phyloP scores from a whole-genome alignment of 2,113 vertebrate genomes.

The Vicugna pacos region DNA sequence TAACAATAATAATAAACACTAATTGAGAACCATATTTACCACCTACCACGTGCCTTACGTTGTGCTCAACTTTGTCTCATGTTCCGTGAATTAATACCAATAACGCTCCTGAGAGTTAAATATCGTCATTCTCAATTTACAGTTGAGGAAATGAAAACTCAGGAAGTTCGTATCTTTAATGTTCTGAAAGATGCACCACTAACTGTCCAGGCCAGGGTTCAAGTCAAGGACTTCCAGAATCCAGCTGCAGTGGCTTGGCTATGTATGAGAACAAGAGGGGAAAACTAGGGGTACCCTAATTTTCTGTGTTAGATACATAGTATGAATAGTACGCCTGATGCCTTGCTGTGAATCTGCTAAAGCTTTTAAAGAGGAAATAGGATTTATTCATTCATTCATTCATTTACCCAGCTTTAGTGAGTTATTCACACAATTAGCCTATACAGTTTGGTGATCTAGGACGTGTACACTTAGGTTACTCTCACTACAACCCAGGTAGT shows the following conservation, averaged over 20 bases:
- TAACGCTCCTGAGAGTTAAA: background rate
- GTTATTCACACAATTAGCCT: background rate
- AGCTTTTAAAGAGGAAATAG: background rate
- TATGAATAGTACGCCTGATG: background rate
- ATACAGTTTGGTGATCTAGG: background rate
- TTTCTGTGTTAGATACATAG: background rate
- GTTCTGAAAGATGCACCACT: background rate
- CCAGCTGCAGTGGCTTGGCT: background rate
- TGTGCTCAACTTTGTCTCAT: background rate
- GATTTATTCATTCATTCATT: background rate
- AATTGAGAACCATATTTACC: background rate
- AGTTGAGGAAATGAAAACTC: background rate
- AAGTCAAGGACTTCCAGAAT: background rate
- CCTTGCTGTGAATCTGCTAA: background rate
- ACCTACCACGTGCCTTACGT: background rate
- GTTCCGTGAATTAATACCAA: background rate
- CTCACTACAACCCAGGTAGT: background rate
- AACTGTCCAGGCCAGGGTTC: background rate
- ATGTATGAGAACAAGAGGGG: background rate
- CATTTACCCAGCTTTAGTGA: background rate
- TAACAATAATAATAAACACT: background rate
- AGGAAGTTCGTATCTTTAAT: background rate
- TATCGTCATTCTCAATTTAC: constrained; percentile 11
- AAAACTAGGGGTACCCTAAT: background rate
- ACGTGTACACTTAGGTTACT: background rate